Percentiles rank a stretch among this genome's conserved stretches.
Evolutionary conservation across 1,140 invertebrate genomes (phyloP).

Genomic region (Drosophila bocqueti): DNA sequence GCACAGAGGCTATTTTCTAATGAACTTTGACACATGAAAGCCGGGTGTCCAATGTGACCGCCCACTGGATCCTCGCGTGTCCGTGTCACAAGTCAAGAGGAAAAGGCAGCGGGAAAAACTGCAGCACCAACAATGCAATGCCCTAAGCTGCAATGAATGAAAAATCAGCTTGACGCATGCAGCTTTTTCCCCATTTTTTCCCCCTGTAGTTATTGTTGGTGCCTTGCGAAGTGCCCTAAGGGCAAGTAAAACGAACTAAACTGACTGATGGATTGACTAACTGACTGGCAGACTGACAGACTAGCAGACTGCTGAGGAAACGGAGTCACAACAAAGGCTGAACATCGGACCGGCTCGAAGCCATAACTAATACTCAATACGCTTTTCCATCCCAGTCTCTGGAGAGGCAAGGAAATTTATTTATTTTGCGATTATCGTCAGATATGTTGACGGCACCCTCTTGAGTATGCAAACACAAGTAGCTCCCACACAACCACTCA

Average conservation of each 20-base stretch:
- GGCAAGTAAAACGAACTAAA: slow-evolving; percentile 44
- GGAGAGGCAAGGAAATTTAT: slow-evolving; percentile 18
- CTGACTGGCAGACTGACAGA: slow-evolving; percentile 39
- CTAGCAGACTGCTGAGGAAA: slow-evolving; percentile 3
- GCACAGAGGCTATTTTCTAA: slow-evolving; percentile 69
- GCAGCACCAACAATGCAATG: slow-evolving; percentile 31
- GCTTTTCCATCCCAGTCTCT: slow-evolving; percentile 14
- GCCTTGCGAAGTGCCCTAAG: slow-evolving; percentile 50
- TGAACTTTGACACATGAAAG: slow-evolving; percentile 72
- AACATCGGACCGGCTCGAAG: slow-evolving; percentile 6
- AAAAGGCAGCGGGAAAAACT: slow-evolving; percentile 43
- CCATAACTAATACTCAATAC: slow-evolving; percentile 13
- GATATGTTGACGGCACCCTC: slow-evolving; percentile 36
- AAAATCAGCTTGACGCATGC: slow-evolving; percentile 78
- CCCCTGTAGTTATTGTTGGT: not conserved
- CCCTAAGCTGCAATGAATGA: slow-evolving; percentile 75
- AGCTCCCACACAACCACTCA: slow-evolving; percentile 2
- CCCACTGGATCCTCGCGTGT: slow-evolving; percentile 52
- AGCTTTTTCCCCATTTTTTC: slow-evolving; percentile 46
- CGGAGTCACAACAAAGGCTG: slow-evolving; percentile 18
- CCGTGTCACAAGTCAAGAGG: slow-evolving; percentile 68
- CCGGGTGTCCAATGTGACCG: not conserved
- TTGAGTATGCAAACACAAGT: slow-evolving; percentile 34
- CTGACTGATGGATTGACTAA: slow-evolving; percentile 61
- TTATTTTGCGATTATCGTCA: slow-evolving; percentile 32